Percentiles rank a stretch among this genome's conserved stretches.
phyloP scores from a whole-genome alignment of 2,113 vertebrate species.

The Epinephelus moara region DNA sequence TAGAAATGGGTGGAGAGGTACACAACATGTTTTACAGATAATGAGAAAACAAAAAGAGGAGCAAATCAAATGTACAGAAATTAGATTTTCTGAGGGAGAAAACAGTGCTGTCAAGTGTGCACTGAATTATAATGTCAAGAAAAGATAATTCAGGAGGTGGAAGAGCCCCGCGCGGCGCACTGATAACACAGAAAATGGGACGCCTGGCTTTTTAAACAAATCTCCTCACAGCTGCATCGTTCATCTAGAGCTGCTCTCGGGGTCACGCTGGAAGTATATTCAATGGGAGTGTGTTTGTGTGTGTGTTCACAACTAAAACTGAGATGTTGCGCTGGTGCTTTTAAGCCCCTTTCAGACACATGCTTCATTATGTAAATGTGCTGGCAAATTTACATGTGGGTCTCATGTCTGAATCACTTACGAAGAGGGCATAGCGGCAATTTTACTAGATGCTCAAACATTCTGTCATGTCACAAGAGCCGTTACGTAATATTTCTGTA shows the following conservation, averaged over 20 bases:
- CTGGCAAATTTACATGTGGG: not conserved
- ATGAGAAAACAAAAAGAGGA: conserved; percentile 79
- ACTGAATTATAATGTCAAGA: conserved; percentile 73
- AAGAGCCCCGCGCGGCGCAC: not conserved
- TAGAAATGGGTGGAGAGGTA: conserved; percentile 34
- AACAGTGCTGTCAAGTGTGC: conserved; percentile 62
- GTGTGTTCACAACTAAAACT: not conserved
- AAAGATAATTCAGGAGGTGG: conserved; percentile 53
- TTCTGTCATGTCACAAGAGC: not conserved
- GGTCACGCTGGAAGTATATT: conserved; percentile 30
- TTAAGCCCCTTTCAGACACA: not conserved
- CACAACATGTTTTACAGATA: conserved; percentile 64
- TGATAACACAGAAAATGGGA: conserved; percentile 54
- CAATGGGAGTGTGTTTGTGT: conserved; percentile 1
- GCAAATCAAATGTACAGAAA: conserved; percentile 70
- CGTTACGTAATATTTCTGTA: not conserved
- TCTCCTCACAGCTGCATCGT: conserved; percentile 40
- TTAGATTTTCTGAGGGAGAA: conserved; percentile 65
- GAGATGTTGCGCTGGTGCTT: not conserved
- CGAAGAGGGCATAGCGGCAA: not conserved
- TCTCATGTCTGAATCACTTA: conserved; percentile 5
- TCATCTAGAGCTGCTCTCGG: conserved; percentile 32
- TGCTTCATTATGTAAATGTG: conserved; percentile 11
- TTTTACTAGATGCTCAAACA: not conserved
- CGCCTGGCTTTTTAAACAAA: conserved; percentile 58